phyloP scores from a whole-genome alignment of 2,113 vertebrate species.

The Oreochromis aureus region DNA sequence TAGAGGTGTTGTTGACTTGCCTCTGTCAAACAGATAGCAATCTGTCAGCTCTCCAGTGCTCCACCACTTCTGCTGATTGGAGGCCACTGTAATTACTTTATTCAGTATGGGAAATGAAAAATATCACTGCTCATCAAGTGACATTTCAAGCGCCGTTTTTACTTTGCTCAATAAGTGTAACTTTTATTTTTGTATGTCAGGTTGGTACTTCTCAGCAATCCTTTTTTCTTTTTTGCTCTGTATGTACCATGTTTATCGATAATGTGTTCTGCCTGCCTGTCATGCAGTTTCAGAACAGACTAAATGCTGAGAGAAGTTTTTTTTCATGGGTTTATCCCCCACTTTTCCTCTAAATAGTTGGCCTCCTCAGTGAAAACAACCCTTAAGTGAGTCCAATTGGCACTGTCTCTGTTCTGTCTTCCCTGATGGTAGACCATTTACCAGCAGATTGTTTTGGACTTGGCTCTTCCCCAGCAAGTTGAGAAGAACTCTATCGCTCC shows the following conservation, averaged over 20 bases:
- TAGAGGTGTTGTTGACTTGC: conserved; percentile 61
- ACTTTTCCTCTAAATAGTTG: background rate
- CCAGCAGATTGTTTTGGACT: background rate
- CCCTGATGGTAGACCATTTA: background rate
- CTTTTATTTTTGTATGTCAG: background rate
- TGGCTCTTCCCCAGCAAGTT: background rate
- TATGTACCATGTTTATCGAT: background rate
- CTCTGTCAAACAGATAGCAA: conserved; percentile 58
- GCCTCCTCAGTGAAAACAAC: background rate
- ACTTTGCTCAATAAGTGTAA: background rate
- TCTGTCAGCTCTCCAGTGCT: conserved; percentile 50
- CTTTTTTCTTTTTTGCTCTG: background rate
- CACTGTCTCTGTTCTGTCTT: background rate
- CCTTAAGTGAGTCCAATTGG: background rate
- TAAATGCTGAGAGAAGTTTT: background rate
- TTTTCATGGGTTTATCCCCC: background rate
- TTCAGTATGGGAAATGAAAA: conserved; percentile 40
- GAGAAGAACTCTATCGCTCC: background rate
- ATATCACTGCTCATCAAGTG: conserved; percentile 36
- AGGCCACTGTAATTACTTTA: conserved; percentile 46
- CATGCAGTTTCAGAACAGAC: background rate
- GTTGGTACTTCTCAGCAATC: background rate
- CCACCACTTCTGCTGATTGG: conserved; percentile 43
- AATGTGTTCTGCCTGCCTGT: background rate
- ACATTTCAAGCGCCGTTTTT: conserved; percentile 34